Percentiles rank a stretch among this genome's conserved stretches.
Conservation (phyloP, 1,140 invertebrate genomes). For the Nephotettix cincticeps region DNA sequence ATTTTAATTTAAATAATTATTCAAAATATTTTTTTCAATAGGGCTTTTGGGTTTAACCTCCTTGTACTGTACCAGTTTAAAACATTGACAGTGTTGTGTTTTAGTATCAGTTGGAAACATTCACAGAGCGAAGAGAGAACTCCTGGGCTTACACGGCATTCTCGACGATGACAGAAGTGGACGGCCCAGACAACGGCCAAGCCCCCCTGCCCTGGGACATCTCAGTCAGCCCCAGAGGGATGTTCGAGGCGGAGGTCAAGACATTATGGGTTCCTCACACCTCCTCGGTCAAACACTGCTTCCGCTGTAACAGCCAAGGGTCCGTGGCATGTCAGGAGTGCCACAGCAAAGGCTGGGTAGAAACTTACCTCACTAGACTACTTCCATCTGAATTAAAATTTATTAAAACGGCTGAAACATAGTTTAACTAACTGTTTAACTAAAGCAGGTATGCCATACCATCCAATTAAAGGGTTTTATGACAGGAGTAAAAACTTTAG, state of each 20-base stretch:
- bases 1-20: no score
- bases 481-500: no score
- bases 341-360: constrained; percentile 54
- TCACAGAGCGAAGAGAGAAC: constrained; percentile 56
- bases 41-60: no score
- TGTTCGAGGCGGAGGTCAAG: constrained; percentile 52
- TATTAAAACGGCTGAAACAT: no score
- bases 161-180: constrained; percentile 49
- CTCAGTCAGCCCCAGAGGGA: constrained; percentile 45
- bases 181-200: constrained; percentile 50
- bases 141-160: constrained; percentile 58
- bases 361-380: no score
- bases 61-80: no score
- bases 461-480: no score
- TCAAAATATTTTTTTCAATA: no score
- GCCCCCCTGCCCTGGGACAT: constrained; percentile 60
- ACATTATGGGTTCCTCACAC: constrained; percentile 58
- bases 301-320: constrained; percentile 54
- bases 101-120: constrained; percentile 61
- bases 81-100: constrained; percentile 5
- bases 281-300: constrained; percentile 56
- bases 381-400: no score
- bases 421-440: no score
- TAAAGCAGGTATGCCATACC: no score
- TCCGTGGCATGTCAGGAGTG: constrained; percentile 54